phyloP scores from a whole-genome alignment of 2,113 vertebrate genomes.

The Pangasianodon gigas region DNA sequence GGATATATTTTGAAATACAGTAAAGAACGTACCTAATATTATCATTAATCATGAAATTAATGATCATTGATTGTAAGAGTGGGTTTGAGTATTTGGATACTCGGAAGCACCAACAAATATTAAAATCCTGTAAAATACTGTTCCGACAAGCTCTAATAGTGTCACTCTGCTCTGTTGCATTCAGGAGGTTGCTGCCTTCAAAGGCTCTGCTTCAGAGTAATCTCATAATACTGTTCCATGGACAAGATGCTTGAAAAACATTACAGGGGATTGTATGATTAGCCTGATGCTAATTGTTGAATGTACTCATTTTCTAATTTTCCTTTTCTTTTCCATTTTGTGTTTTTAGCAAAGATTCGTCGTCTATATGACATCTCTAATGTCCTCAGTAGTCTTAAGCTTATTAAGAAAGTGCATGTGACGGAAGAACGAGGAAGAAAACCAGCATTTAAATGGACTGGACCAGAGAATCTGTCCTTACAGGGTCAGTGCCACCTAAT shows the following conservation, averaged over 20 bases:
- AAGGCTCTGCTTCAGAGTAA: too few species aligned
- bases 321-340: background rate
- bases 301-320: background rate
- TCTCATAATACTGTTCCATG: background rate
- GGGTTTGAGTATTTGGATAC: background rate
- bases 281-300: background rate
- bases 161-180: background rate
- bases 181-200: too few species aligned
- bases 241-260: background rate
- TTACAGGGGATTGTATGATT: background rate
- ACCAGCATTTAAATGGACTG: slow-evolving; percentile 96
- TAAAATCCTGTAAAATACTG: background rate
- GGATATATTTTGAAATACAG: background rate
- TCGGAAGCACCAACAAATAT: background rate
- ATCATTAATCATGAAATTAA: background rate
- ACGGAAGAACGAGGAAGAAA: slow-evolving; percentile 89
- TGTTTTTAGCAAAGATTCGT: slow-evolving; percentile 86
- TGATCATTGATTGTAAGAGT: too few species aligned
- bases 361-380: slow-evolving; percentile 97
- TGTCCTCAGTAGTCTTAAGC: slow-evolving; percentile 90
- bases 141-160: background rate
- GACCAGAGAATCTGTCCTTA: slow-evolving; percentile 78
- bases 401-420: slow-evolving; percentile 94
- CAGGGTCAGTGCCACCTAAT: slow-evolving; percentile 67
- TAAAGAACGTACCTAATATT: too few species aligned